Percentiles rank a stretch among this genome's conserved stretches.
Evolutionary conservation across 2,888 invertebrate genomes (phyloP).

Genomic region (Mylabris sibirica): DNA sequence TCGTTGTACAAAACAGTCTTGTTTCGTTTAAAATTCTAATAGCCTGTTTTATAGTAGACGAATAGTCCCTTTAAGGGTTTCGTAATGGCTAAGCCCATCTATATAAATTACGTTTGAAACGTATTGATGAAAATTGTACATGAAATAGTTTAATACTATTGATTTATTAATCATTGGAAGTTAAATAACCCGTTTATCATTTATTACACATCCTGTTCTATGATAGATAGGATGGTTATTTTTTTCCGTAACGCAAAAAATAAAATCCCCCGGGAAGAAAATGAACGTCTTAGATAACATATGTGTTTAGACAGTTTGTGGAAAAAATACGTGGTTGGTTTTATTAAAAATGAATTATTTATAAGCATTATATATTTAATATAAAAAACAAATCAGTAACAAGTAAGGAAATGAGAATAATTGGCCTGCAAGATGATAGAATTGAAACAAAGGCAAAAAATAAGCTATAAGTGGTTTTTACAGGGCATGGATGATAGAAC

Average conservation of each 20-base stretch:
- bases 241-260: not conserved
- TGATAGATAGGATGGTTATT: not conserved
- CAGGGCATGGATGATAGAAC: not conserved
- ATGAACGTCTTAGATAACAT: not conserved
- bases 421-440: not conserved
- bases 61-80: no score
- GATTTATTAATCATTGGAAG: not conserved
- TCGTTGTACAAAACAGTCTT: no score
- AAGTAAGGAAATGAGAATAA: not conserved
- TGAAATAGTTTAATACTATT: not conserved
- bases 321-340: not conserved
- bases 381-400: not conserved
- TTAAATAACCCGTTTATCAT: not conserved
- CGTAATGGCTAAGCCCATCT: no score
- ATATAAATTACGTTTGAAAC: no score
- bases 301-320: not conserved
- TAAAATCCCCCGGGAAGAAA: not conserved
- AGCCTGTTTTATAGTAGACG: no score
- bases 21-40: no score
- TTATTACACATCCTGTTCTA: not conserved
- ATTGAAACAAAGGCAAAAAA: not conserved
- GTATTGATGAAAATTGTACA: not conserved
- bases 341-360: constrained; percentile 6
- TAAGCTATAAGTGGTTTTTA: not conserved
- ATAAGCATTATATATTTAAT: not conserved